Conservation (phyloP, 2,113 vertebrate genomes). For the Datnioides undecimradiatus region DNA sequence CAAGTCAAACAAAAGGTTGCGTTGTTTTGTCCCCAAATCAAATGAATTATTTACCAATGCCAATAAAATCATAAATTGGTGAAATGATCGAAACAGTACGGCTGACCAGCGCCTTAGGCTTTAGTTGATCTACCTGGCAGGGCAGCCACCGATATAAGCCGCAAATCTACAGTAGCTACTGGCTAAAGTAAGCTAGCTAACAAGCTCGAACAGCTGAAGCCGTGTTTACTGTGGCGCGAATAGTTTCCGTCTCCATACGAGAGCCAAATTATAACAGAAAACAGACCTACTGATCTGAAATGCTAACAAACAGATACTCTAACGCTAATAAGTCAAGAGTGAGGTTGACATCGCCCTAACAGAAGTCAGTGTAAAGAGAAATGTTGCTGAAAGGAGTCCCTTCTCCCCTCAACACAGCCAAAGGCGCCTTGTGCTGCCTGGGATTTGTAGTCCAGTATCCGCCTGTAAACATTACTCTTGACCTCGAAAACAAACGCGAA, state of each 20-base stretch:
- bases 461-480: conserved; percentile 4
- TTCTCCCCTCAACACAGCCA: conserved; percentile 58
- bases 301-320: background rate
- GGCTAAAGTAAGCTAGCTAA: conserved; percentile 75
- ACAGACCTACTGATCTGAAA: background rate
- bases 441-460: conserved; percentile 75
- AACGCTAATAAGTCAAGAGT: background rate
- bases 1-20: conserved; percentile 45
- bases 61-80: background rate
- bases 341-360: background rate
- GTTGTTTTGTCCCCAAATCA: conserved; percentile 15
- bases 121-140: conserved; percentile 62
- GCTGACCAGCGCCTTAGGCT: conserved; percentile 40
- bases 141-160: conserved; percentile 69
- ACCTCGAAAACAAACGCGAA: fast-evolving
- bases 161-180: conserved; percentile 76
- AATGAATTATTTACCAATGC: conserved; percentile 36
- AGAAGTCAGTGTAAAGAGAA: conserved; percentile 46
- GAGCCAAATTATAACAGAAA: background rate
- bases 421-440: conserved; percentile 38
- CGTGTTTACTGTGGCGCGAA: conserved; percentile 19
- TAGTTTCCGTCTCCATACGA: conserved; percentile 2
- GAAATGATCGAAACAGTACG: conserved; percentile 62
- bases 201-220: conserved; percentile 50
- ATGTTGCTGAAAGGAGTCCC: conserved; percentile 71